Evolutionary conservation across 2,113 vertebrate species (phyloP).

Genomic region (Agelaius tricolor): DNA sequence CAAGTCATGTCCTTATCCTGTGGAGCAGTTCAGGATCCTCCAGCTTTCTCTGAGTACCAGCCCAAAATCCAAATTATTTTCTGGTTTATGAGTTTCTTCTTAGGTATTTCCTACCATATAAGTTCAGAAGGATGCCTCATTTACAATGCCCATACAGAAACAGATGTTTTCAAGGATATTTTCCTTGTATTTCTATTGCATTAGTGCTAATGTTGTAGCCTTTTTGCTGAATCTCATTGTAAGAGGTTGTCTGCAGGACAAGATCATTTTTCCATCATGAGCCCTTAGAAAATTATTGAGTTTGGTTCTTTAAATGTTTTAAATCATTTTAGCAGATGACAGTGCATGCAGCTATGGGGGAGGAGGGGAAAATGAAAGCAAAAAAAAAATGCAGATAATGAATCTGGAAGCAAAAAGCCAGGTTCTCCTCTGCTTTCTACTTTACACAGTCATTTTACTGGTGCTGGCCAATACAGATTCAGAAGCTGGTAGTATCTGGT

Average conservation of each 20-base stretch:
- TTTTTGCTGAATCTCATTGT: neutral
- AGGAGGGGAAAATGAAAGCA: fast-evolving
- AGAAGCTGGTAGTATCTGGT: neutral
- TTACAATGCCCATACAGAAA: neutral
- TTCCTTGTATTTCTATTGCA: neutral
- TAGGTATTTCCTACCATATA: neutral
- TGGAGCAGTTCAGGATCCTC: neutral
- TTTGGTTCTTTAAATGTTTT: neutral
- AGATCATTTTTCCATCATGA: neutral
- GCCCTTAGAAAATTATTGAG: neutral
- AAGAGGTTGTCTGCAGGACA: neutral
- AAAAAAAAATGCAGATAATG: too few species aligned
- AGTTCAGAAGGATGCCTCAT: neutral
- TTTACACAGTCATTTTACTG: neutral
- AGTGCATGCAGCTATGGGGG: neutral
- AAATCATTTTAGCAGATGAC: neutral
- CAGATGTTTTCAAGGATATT: neutral
- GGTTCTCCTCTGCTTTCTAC: neutral
- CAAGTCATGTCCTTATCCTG: neutral
- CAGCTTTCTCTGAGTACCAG: neutral
- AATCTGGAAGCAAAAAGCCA: neutral
- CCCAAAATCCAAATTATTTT: neutral
- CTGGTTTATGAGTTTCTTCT: neutral
- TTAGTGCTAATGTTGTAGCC: neutral
- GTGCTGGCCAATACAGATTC: neutral